A percentile compares a stretch with the other conserved stretches of the same genome.
Evolutionary conservation across 2,113 vertebrate genomes (phyloP).

Genomic region (Pelobates fuscus): DNA sequence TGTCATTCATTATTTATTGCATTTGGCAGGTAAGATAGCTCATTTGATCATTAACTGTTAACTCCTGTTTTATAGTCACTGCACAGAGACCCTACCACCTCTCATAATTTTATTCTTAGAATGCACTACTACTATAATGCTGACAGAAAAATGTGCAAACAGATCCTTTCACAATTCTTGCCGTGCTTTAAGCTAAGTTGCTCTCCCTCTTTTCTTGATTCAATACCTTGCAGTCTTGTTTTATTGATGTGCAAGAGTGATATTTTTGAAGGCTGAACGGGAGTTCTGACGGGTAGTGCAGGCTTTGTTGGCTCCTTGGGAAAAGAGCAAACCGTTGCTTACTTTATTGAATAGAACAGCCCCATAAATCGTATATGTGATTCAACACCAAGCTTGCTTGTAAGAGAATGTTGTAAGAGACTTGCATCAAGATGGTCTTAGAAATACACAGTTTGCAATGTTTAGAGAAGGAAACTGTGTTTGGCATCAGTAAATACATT

Average conservation of each 20-base stretch:
- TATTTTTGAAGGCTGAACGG: slow-evolving; percentile 43
- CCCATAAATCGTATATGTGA: slow-evolving; percentile 39
- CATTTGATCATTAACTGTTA: no score
- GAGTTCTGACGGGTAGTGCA: slow-evolving; percentile 33
- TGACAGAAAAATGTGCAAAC: neutral
- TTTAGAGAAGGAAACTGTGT: no score
- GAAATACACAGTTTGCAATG: no score
- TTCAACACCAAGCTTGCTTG: neutral
- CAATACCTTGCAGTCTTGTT: neutral
- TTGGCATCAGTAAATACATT: neutral
- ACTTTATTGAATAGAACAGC: slow-evolving; percentile 48
- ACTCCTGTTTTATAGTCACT: neutral
- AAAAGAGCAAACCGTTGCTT: slow-evolving; percentile 44
- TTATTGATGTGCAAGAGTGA: slow-evolving; percentile 30
- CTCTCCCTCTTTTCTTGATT: neutral
- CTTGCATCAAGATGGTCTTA: neutral
- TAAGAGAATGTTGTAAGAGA: neutral
- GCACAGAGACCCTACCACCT: neutral
- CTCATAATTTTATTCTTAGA: neutral
- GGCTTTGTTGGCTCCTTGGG: slow-evolving; percentile 42
- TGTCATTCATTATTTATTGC: no score
- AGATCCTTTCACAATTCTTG: neutral
- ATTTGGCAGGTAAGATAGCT: no score
- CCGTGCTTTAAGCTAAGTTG: neutral
- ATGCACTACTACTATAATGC: neutral